Base-by-base conservation (phyloP, 64 coral and sea anemone species). In the Anthopleura sola region DNA sequence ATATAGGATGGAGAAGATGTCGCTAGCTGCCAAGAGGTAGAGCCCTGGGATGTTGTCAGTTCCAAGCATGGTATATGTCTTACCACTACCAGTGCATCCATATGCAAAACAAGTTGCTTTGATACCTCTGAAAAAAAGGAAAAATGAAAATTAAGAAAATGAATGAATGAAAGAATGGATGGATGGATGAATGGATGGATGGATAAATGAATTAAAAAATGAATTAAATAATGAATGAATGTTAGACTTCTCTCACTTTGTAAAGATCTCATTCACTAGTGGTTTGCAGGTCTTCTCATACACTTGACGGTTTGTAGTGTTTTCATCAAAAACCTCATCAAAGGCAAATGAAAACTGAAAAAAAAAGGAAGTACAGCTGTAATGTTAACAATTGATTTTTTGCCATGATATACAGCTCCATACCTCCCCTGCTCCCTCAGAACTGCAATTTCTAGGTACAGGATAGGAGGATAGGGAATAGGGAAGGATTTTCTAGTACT, bases 11-110 rank as follows among this genome's bases (percentile, higher is more conserved):
- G 82, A 49, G 49, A 95, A 95, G 39, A 95, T 92, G 50, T 95
- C 93, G 37, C 75, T 92, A 66, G 93, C 90, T 46, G 93, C 93
- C 20, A 95, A 68, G 23, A 95, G 44, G 66, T 95, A 95, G 26
- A 95, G 78, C 49, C 93, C 93, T 14, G 86, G 93, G 11, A 95
- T 83, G 17, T 86, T 82, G 28, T 95, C 90, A 55, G 90, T 92
- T 8, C 93, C 93, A 40, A 95, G 93, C 93, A 95, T 95, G n/a
- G 93, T 95, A 60, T 89, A 82, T 17, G 93, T 95, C 76, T 95
- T 95, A 0, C 93, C 93, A 18, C 93, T 95, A 31, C 93, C 93
- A 77, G 93, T 95, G 50, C 93, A 95, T 9, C 93, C 93, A 49
- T 95, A 95, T 28, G 86, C 90, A 92, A 95, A 95, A 69, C 93